Evolutionary conservation across 2,888 invertebrate species (phyloP).

Genomic region (Spodoptera picta): DNA sequence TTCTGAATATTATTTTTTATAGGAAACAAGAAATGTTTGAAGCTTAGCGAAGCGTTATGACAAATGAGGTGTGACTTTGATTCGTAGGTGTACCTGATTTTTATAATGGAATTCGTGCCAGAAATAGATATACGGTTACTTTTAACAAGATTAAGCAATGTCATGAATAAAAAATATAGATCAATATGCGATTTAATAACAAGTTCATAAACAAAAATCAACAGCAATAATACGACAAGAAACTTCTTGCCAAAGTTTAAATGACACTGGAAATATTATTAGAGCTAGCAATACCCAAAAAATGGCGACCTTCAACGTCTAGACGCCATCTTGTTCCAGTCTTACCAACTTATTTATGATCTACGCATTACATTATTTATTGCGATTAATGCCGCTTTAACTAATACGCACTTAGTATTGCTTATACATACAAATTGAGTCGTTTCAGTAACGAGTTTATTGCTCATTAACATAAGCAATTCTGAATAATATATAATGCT

Average conservation of each 20-base stretch:
- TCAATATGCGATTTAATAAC: slow-evolving; percentile 3
- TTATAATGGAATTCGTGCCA: not conserved
- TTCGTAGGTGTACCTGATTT: slow-evolving; percentile 20
- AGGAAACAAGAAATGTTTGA: slow-evolving; percentile 26
- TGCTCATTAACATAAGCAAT: slow-evolving; percentile 20
- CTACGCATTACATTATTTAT: slow-evolving; percentile 33
- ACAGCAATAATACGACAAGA: slow-evolving; percentile 5
- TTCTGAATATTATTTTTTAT: slow-evolving; percentile 7
- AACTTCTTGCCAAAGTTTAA: slow-evolving; percentile 15
- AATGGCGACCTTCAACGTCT: slow-evolving; percentile 39
- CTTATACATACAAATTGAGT: slow-evolving; percentile 20
- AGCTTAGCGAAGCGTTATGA: slow-evolving; percentile 24
- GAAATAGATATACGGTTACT: no score
- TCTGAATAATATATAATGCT: not conserved
- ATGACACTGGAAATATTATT: slow-evolving; percentile 30
- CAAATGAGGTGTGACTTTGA: slow-evolving; percentile 28
- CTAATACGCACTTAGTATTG: slow-evolving; percentile 14
- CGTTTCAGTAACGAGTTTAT: slow-evolving; percentile 14
- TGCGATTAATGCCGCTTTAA: slow-evolving; percentile 25
- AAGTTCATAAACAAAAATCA: not conserved
- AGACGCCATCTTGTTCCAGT: slow-evolving; percentile 34
- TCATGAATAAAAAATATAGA: no score
- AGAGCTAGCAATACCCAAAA: slow-evolving; percentile 22
- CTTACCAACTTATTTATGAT: slow-evolving; percentile 34
- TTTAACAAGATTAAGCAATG: no score